phyloP scores from a whole-genome alignment of 2,113 vertebrate genomes.

The Periophthalmus modestus region DNA sequence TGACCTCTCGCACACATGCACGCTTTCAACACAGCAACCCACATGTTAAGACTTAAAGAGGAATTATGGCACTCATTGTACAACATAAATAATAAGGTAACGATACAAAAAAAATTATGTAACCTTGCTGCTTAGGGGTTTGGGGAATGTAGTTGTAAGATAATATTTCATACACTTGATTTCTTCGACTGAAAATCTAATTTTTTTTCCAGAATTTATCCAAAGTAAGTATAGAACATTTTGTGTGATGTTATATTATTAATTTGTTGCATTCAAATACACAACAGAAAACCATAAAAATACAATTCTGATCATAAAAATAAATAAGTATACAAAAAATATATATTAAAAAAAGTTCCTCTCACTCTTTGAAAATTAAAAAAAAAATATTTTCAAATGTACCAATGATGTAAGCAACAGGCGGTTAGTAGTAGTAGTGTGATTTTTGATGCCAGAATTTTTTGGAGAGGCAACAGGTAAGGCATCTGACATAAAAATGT shows the following conservation, averaged over 20 bases:
- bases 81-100: background rate
- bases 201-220: background rate
- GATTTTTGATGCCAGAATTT: too few species aligned
- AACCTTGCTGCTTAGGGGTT: background rate
- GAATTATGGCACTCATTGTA: slow-evolving; percentile 53
- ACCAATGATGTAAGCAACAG: background rate
- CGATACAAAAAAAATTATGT: background rate
- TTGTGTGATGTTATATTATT: background rate
- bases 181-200: background rate
- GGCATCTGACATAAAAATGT: background rate
- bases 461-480: background rate
- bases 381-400: too few species aligned
- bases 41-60: slow-evolving; percentile 25
- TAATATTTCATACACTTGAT: background rate
- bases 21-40: slow-evolving; percentile 14
- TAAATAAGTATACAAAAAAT: background rate
- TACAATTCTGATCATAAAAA: background rate
- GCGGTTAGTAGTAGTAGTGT: background rate
- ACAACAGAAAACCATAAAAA: background rate
- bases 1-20: slow-evolving; percentile 19
- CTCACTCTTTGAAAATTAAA: background rate
- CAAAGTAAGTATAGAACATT: too few species aligned
- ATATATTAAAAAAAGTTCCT: background rate
- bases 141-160: too few species aligned
- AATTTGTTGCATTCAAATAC: background rate